Conservation (phyloP, 2,888 invertebrate species). For the Epistrophella euchroma region DNA sequence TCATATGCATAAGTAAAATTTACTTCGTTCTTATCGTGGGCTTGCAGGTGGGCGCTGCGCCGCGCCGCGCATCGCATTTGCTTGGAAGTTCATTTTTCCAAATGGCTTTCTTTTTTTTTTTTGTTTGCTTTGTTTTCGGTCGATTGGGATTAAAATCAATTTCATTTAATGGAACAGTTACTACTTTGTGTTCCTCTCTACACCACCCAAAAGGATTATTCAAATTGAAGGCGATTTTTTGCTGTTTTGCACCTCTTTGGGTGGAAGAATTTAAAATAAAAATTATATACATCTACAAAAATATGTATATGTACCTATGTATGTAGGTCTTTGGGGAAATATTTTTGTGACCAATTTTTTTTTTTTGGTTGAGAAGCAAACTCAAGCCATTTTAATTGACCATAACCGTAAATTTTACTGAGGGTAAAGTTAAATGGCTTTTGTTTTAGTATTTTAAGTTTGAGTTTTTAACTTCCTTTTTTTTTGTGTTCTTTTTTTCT, state of each 20-base stretch:
- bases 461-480: conserved; percentile 19
- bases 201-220: conserved; percentile 55
- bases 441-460: conserved; percentile 60
- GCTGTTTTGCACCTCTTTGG: conserved; percentile 42
- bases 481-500: background rate
- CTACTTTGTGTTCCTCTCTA: conserved; percentile 14
- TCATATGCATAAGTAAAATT: conserved; percentile 73
- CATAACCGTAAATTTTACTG: conserved; percentile 73
- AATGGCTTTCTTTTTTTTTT: conserved; percentile 10
- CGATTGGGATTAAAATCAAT: conserved; percentile 72
- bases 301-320: background rate
- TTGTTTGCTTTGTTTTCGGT: conserved; percentile 40
- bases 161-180: conserved; percentile 62
- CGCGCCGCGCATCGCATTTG: conserved; percentile 26
- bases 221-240: conserved; percentile 65
- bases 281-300: background rate
- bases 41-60: conserved; percentile 54
- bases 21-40: conserved; percentile 65
- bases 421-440: conserved; percentile 73
- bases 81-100: conserved; percentile 26
- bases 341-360: conserved; percentile 30
- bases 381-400: conserved; percentile 66
- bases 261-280: background rate
- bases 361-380: conserved; percentile 13
- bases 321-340: conserved; percentile 3